These are phyloP conservation scores for Seriola rivoliana DNA, from an alignment of 2,113 vertebrate genomes.

Conservation along the genomic window DNA sequence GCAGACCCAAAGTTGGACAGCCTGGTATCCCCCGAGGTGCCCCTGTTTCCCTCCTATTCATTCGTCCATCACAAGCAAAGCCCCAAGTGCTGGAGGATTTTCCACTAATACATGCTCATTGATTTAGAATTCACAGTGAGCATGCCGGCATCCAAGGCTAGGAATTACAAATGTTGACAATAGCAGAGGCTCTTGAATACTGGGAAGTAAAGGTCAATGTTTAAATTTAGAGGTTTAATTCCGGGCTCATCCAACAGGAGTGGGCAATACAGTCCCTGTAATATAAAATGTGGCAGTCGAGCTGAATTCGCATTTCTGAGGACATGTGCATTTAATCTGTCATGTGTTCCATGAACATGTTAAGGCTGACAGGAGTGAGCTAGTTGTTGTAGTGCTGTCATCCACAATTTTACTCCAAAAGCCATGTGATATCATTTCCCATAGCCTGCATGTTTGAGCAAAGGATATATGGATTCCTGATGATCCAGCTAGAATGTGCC, in stretches of 20 bases:
- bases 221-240: constrained; percentile 72
- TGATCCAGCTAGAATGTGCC: background rate
- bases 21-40: constrained; percentile 41
- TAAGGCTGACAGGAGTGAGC: background rate
- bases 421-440: constrained; percentile 1
- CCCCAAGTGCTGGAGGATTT: constrained; percentile 65
- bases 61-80: constrained; percentile 58
- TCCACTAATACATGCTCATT: constrained; percentile 75
- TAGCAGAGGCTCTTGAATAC: constrained; percentile 53
- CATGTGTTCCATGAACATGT: constrained; percentile 8
- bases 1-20: constrained; percentile 57
- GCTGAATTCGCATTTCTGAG: constrained; percentile 19
- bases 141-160: constrained; percentile 53
- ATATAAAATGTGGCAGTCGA: constrained; percentile 36
- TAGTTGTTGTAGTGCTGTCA: constrained; percentile 1
- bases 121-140: constrained; percentile 79
- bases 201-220: constrained; percentile 80
- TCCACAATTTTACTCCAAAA: constrained; percentile 8
- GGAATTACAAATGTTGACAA: constrained; percentile 80
- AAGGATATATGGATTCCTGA: background rate
- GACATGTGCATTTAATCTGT: constrained; percentile 27
- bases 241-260: constrained; percentile 41
- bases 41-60: constrained; percentile 45
- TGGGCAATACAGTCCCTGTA: constrained; percentile 13
- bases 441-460: background rate